phyloP scores from a whole-genome alignment of 2,888 invertebrate species.

The Acrocyrtus sp. region DNA sequence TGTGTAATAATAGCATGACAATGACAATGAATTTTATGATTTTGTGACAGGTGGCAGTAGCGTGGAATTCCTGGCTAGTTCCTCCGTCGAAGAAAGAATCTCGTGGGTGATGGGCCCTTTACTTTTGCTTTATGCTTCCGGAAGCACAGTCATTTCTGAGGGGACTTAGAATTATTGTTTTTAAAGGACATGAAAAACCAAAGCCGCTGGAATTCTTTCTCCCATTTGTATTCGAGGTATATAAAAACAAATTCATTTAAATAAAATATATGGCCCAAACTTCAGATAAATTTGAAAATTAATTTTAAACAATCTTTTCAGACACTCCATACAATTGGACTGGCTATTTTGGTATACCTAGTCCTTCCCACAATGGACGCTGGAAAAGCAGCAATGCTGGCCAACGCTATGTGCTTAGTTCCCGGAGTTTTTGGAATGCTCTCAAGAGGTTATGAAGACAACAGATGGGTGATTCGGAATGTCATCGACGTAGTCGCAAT shows the following conservation, averaged over 20 bases:
- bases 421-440: constrained; percentile 66
- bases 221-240: constrained; percentile 57
- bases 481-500: constrained; percentile 72
- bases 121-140: constrained; percentile 64
- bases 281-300: constrained; percentile 1
- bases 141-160: constrained; percentile 64
- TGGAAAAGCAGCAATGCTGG: constrained; percentile 68
- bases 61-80: constrained; percentile 49
- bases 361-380: constrained; percentile 69
- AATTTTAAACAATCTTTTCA: constrained; percentile 65
- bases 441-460: constrained; percentile 67
- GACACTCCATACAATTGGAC: constrained; percentile 68
- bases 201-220: constrained; percentile 42
- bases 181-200: constrained; percentile 63
- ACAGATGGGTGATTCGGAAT: constrained; percentile 67
- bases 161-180: constrained; percentile 63
- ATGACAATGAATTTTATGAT: background rate
- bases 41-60: background rate
- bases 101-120: constrained; percentile 65
- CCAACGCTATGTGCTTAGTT: constrained; percentile 68
- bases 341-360: constrained; percentile 68
- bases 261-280: background rate
- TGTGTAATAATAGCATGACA: too few species aligned
- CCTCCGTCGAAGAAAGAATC: constrained; percentile 63
- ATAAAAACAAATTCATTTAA: background rate